Conservation (phyloP, 1,140 invertebrate genomes). For the Proales similis region DNA sequence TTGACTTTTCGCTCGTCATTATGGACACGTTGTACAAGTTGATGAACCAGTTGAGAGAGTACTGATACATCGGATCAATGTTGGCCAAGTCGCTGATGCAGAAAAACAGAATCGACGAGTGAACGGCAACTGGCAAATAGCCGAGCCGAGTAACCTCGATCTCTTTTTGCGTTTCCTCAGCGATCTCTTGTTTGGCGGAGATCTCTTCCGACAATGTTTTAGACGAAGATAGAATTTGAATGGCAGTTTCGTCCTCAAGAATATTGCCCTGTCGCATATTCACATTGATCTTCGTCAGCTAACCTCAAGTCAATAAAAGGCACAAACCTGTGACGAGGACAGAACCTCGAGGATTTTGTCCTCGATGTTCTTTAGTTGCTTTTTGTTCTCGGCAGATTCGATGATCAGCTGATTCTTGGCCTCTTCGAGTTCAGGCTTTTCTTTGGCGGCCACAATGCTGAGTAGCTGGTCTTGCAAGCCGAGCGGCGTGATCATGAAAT, state of each 20-base stretch:
- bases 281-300: background rate
- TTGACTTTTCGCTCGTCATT: conserved; percentile 80
- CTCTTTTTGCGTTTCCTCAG: conserved; percentile 74
- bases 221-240: conserved; percentile 81
- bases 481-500: conserved; percentile 54
- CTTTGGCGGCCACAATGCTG: conserved; percentile 53
- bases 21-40: conserved; percentile 67
- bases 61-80: conserved; percentile 75
- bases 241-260: conserved; percentile 88
- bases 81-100: conserved; percentile 35
- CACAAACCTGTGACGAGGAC: conserved; percentile 56
- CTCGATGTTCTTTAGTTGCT: conserved; percentile 83
- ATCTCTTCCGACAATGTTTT: conserved; percentile 63
- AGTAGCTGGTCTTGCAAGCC: conserved; percentile 54
- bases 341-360: conserved; percentile 84
- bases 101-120: conserved; percentile 36
- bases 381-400: conserved; percentile 55
- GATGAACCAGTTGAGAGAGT: conserved; percentile 84
- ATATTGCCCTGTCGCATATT: conserved; percentile 81
- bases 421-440: conserved; percentile 54
- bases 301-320: background rate
- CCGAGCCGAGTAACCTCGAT: conserved; percentile 56
- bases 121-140: conserved; percentile 42
- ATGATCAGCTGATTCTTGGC: conserved; percentile 54
- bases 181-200: conserved; percentile 59